These are phyloP conservation scores for Sinhomidia bicolor DNA, from an alignment of 2,888 invertebrate species.

Conservation along the genomic window DNA sequence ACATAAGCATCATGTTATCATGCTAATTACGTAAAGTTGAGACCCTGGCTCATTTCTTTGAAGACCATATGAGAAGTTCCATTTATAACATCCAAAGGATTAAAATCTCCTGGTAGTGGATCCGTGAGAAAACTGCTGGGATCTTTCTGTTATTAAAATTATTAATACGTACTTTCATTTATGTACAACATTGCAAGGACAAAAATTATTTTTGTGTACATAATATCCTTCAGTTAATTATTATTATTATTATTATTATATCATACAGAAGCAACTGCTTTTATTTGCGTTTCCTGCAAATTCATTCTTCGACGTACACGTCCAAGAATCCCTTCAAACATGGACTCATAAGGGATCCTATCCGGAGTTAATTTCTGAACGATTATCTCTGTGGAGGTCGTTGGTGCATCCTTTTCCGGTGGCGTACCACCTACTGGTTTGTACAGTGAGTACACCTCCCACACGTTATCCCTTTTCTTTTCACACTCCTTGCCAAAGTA, in stretches of 20 bases:
- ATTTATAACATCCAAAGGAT: conserved; percentile 45
- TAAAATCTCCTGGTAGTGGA: background rate
- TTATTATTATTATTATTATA: no score
- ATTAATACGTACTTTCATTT: no score
- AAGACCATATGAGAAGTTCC: conserved; percentile 53
- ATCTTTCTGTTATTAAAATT: conserved; percentile 57
- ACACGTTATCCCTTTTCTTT: conserved; percentile 24
- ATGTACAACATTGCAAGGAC: no score
- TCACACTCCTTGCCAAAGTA: conserved; percentile 54
- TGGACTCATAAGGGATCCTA: conserved; percentile 4
- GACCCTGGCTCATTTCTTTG: conserved; percentile 26
- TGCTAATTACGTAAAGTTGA: conserved; percentile 53
- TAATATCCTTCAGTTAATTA: no score
- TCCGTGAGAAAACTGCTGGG: conserved; percentile 48
- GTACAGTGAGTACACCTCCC: conserved; percentile 44
- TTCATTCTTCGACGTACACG: conserved; percentile 46
- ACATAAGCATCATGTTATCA: background rate
- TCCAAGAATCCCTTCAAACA: conserved; percentile 49
- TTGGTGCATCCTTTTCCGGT: no score
- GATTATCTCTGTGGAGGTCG: background rate
- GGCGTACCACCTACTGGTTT: background rate
- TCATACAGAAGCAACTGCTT: conserved; percentile 30
- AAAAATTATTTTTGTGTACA: no score
- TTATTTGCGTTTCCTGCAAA: conserved; percentile 14
- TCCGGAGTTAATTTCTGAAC: conserved; percentile 61